These are phyloP conservation scores for Phoeniculus purpureus DNA, from an alignment of 2,797 vertebrate genomes.

Conservation along the genomic window DNA sequence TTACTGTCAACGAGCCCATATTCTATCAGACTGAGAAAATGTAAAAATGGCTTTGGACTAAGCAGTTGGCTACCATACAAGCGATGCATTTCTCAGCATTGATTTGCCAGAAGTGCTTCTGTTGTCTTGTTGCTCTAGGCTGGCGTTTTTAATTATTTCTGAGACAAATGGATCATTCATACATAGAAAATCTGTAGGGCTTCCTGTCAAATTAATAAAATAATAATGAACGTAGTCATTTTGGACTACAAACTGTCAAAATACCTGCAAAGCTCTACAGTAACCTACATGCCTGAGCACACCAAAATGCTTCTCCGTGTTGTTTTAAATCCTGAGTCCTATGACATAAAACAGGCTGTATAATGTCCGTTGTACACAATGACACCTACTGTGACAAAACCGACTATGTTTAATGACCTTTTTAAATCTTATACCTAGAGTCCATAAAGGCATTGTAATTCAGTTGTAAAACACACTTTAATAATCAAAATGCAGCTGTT, in stretches of 20 bases:
- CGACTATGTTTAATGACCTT: slow-evolving; percentile 92
- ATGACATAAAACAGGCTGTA: slow-evolving; percentile 86
- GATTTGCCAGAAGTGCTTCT: slow-evolving; percentile 81
- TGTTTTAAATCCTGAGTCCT: slow-evolving; percentile 69
- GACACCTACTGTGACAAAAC: slow-evolving; percentile 89
- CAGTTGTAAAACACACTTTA: slow-evolving; percentile 88
- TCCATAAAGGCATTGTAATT: slow-evolving; percentile 85
- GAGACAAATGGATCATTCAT: slow-evolving; percentile 79
- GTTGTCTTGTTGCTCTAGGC: slow-evolving; percentile 80
- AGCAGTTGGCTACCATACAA: slow-evolving; percentile 74
- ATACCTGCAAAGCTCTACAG: slow-evolving; percentile 74
- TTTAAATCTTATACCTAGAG: slow-evolving; percentile 90
- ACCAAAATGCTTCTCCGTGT: slow-evolving; percentile 56
- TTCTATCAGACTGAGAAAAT: slow-evolving; percentile 62
- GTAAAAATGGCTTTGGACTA: slow-evolving; percentile 62
- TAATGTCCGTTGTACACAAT: slow-evolving; percentile 85
- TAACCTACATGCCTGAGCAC: slow-evolving; percentile 71
- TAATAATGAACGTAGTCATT: slow-evolving; percentile 81
- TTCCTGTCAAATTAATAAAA: slow-evolving; percentile 86
- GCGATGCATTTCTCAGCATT: slow-evolving; percentile 77
- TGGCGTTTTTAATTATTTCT: slow-evolving; percentile 84
- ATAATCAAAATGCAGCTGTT: slow-evolving; percentile 90
- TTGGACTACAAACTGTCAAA: slow-evolving; percentile 77
- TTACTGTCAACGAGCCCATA: slow-evolving; percentile 59
- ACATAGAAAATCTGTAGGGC: slow-evolving; percentile 78